Base-by-base conservation (phyloP, 2,797 vertebrate genomes). In the Mormyrops attenuatus region DNA sequence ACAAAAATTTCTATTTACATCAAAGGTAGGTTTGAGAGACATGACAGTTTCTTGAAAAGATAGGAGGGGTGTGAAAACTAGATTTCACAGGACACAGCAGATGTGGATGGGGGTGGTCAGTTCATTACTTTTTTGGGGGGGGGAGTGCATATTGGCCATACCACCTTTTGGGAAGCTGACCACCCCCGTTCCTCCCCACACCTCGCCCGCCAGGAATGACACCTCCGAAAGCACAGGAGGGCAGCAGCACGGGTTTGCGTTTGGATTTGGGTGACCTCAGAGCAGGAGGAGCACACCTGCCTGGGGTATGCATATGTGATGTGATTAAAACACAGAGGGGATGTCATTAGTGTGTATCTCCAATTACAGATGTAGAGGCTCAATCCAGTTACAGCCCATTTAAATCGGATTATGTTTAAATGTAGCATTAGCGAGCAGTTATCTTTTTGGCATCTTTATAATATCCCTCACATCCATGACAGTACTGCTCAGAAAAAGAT, bases 331-430 rank as follows among this genome's bases (percentile, higher is more conserved):
- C 17, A 11, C 41, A 9, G 22, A 60, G 80, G 41, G 77, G 88
- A 89, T 85, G 80, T 89, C 53, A 89, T 89, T 47, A 63, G 11
- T 34, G 88, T 44, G 38, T 85, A 50, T 89, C 77, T 85, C 38
- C 44, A 77, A 85, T 84, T 89, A 63, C 53, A 63, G 34, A 63
- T 60, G 41, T 55, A 47, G n/a, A 52, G 73, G 49, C 55, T 85
- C 53, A 50, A 85, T 85, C 88, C 55, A 47, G 53, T 85, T 89
- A 85, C 17, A 4, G 80, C 22, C 47, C 22, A 85, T 85, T 30
- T 50, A 38, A 89, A 89, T 85, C 41, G 20, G 82, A 89, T 89
- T 85, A 66, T 34, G 17, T 49, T 89, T 34, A 89, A 89, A 89
- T 85, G 41, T 20, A n/a, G 38, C 20, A 47, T 44, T 47, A 82